phyloP scores from a whole-genome alignment of 23 tunicate species.

The Trididemnum clinides region DNA sequence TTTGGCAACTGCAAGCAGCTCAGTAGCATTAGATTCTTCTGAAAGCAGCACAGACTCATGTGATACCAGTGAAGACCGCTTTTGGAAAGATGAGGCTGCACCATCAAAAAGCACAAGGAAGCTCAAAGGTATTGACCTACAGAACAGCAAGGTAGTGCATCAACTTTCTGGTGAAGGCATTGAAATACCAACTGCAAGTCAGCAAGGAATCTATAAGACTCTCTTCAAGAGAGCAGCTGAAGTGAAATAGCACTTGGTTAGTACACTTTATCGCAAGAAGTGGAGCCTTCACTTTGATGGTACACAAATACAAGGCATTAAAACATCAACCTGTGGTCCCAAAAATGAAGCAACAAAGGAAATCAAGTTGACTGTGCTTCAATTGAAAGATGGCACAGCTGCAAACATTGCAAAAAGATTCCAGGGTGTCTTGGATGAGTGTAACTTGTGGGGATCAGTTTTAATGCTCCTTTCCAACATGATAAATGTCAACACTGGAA shows the following conservation, averaged over 20 bases:
- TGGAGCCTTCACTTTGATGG: background rate
- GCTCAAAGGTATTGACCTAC: background rate
- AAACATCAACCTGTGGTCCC: background rate
- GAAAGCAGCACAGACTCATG: background rate
- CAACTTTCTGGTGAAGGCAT: background rate
- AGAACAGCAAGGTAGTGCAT: background rate
- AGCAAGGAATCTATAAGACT: background rate
- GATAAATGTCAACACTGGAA: conserved; percentile 32
- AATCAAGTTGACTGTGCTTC: background rate
- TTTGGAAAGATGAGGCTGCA: background rate
- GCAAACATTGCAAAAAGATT: background rate
- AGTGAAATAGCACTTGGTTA: background rate
- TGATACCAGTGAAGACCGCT: background rate
- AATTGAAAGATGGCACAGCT: conserved; percentile 21
- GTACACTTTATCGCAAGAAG: background rate
- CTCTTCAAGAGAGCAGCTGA: conserved; percentile 2
- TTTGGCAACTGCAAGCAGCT: background rate
- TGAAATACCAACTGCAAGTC: background rate
- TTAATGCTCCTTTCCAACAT: background rate
- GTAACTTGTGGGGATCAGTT: conserved; percentile 2
- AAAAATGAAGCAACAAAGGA: background rate
- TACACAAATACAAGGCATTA: conserved; percentile 3
- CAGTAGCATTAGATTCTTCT: background rate
- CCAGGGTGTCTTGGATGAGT: conserved; percentile 20
- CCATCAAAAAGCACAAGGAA: background rate